These are phyloP conservation scores for Micronycteris hirsuta DNA, from an alignment of 2,113 vertebrate genomes.

Conservation along the genomic window DNA sequence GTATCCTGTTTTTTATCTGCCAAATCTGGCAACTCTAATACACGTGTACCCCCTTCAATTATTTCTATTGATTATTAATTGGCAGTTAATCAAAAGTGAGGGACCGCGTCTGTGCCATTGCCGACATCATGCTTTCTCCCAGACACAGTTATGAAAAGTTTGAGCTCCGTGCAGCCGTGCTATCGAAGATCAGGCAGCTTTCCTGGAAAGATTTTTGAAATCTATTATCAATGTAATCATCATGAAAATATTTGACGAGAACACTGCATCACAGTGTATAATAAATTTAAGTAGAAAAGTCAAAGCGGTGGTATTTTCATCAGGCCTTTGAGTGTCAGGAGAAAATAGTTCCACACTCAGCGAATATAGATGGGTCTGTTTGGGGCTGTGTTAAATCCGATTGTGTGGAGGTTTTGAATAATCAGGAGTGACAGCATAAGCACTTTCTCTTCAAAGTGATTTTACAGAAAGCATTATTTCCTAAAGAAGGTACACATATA, in stretches of 20 bases:
- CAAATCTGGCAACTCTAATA: background rate
- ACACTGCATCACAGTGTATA: conserved; percentile 54
- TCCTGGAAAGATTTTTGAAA: conserved; percentile 58
- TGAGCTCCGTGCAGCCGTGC: background rate
- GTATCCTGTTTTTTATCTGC: background rate
- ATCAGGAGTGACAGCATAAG: conserved; percentile 83
- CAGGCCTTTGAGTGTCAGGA: conserved; percentile 66
- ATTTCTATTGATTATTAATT: background rate
- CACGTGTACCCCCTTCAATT: background rate
- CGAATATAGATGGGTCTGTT: conserved; percentile 80
- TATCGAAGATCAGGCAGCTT: conserved; percentile 6
- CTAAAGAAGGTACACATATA: conserved; percentile 71
- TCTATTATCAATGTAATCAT: conserved; percentile 74
- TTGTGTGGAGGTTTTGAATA: conserved; percentile 81
- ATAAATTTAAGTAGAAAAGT: conserved; percentile 72
- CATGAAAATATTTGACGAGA: conserved; percentile 78
- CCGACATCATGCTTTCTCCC: background rate
- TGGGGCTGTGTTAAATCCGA: conserved; percentile 81
- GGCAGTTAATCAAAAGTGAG: background rate
- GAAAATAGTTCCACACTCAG: conserved; percentile 79
- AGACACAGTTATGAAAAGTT: background rate
- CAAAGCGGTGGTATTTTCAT: conserved; percentile 75
- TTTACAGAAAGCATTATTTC: conserved; percentile 82
- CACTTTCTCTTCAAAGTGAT: conserved; percentile 83
- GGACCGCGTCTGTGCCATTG: background rate